phyloP scores from a whole-genome alignment of 2,888 invertebrate species.

The Poecilus cupreus region DNA sequence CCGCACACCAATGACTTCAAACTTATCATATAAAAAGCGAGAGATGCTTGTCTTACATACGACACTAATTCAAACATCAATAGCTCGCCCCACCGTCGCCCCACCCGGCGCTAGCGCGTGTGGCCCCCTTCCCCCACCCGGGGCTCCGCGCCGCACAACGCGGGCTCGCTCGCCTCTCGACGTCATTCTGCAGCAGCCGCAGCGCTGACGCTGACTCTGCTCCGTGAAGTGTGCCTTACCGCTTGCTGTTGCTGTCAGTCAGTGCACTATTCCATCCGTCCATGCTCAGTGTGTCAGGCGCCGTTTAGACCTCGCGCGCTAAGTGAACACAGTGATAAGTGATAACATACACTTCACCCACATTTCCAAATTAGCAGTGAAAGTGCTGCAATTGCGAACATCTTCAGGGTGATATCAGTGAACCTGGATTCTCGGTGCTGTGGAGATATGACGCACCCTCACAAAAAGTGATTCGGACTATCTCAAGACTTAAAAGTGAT shows the following conservation, averaged over 20 bases:
- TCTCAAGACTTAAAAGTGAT: not conserved
- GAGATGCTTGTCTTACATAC: slow-evolving; percentile 68
- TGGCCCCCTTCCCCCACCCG: not conserved
- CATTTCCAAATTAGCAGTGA: slow-evolving; percentile 64
- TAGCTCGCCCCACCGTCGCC: slow-evolving; percentile 61
- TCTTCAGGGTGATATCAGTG: not conserved
- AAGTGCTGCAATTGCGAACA: not conserved
- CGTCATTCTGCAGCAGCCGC: slow-evolving; percentile 15
- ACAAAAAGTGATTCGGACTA: not conserved
- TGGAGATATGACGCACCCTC: slow-evolving; percentile 10
- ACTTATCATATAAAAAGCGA: slow-evolving; percentile 69
- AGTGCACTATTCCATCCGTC: slow-evolving; percentile 3
- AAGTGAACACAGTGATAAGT: slow-evolving; percentile 66
- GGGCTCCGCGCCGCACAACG: not conserved
- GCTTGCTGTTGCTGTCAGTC: not conserved
- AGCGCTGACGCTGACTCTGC: not conserved
- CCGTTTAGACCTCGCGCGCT: slow-evolving; percentile 61
- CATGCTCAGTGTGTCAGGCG: slow-evolving; percentile 28
- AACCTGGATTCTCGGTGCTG: not conserved
- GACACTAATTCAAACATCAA: slow-evolving; percentile 72
- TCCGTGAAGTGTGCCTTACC: slow-evolving; percentile 9
- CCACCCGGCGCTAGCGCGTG: slow-evolving; percentile 23
- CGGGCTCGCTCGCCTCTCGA: not conserved
- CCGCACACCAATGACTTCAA: slow-evolving; percentile 69
- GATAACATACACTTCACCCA: slow-evolving; percentile 68